Evolutionary conservation across 2,797 vertebrate species (phyloP).

Genomic region (Chelon auratus): DNA sequence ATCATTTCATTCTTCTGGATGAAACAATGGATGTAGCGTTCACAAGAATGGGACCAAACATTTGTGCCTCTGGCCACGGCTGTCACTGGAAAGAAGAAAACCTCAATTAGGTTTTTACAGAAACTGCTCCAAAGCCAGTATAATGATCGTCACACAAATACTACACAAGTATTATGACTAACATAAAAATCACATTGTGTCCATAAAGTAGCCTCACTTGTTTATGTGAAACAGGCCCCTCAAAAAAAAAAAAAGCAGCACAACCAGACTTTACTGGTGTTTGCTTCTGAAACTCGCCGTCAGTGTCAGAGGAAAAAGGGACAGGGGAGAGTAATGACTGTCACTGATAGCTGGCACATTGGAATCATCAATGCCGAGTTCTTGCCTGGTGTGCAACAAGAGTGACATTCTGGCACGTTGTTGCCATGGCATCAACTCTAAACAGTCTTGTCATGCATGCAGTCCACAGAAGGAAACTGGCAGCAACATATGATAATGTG

Average conservation of each 20-base stretch:
- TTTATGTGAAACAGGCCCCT: slow-evolving; percentile 2
- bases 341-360: slow-evolving; percentile 30
- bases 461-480: not conserved
- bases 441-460: not conserved
- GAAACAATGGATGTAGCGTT: too few species aligned
- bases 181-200: slow-evolving; percentile 7
- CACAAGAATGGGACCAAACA: too few species aligned
- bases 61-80: too few species aligned
- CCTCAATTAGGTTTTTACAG: slow-evolving; percentile 7
- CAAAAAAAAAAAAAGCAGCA: slow-evolving; percentile 3
- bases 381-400: slow-evolving; percentile 9
- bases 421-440: not conserved
- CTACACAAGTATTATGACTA: not conserved
- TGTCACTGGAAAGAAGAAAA: too few species aligned
- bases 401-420: not conserved
- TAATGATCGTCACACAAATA: not conserved
- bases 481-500: slow-evolving; percentile 12
- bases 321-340: slow-evolving; percentile 14
- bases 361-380: slow-evolving; percentile 28
- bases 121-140: slow-evolving; percentile 3
- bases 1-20: too few species aligned
- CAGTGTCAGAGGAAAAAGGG: slow-evolving; percentile 16
- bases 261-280: not conserved
- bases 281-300: slow-evolving; percentile 36
- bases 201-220: not conserved